Evolutionary conservation across 1,140 invertebrate species (phyloP), one percentile per base, ranked within the genome.

Genomic region (Eupristina koningsbergeri): DNA sequence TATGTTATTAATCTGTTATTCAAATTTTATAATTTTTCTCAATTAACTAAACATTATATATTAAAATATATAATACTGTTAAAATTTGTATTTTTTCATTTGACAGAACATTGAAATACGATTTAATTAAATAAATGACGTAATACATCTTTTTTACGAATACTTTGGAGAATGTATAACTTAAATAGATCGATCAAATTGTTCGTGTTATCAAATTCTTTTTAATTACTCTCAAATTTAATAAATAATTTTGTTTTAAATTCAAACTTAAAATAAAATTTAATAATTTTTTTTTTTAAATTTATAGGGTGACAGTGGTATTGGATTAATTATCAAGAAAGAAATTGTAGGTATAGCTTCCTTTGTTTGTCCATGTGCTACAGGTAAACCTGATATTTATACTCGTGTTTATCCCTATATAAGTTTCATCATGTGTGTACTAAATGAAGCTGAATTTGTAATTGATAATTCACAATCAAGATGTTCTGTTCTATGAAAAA

Each of bases 341-440:
- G 67, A 71, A 41, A 71, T 71, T n/a, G 53, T 78, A n/a, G 76
- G 76, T 41, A 17, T 78, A 17, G 53, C 58, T 41, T 61, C 50
- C 0, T 78, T 41, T n/a, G 53, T 61, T 64, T 7, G 31, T 15
- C 73, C 73, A 34, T 74, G 73, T 50, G 73, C 73, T 50, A 19
- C 15, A 34, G 73, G 41, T 31, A 22, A 74, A 31, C 73, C 73
- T 0, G 73, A 74, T 26, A 34, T 74, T 0, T 74, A 74, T 19
- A 74, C 73, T 2, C 29, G 73, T 50, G 73, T 74, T 47, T 71
- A 41, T 3, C 13, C 67, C 1, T 71, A 71, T 19, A 26, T 41
- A 13, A 15, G 41, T 41, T 71, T 71, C 13, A 71, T 71, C 6
- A 26, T 1, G 7, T 26, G 36, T n/a, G 39, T 11, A 9, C 5